Evolutionary conservation across 2,113 vertebrate genomes (phyloP).

Genomic region (Microcebus tavaratra): DNA sequence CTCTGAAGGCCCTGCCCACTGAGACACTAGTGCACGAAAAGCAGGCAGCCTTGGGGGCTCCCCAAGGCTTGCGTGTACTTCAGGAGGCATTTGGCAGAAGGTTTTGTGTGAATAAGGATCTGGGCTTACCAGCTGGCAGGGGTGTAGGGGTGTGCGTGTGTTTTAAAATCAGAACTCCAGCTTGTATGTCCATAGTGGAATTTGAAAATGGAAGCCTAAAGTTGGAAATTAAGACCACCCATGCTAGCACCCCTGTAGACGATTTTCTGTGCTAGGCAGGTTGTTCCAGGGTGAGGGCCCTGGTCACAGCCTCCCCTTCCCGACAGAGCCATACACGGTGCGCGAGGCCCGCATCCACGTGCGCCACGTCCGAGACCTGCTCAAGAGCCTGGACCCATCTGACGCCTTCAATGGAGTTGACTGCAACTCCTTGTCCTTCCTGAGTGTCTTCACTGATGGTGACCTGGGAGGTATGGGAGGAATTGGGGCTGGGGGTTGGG

Average conservation of each 20-base stretch:
- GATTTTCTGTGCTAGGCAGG: background rate
- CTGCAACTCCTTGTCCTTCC: conserved; percentile 97
- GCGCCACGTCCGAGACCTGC: conserved; percentile 97
- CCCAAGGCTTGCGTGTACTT: background rate
- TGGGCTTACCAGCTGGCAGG: background rate
- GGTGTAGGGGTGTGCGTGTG: too few relatives aligned
- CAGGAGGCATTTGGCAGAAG: background rate
- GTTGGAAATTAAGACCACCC: background rate
- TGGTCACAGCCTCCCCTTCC: background rate
- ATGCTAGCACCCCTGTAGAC: background rate
- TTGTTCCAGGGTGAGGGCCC: background rate
- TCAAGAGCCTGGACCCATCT: conserved; percentile 97
- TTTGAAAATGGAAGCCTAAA: background rate
- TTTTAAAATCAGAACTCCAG: background rate
- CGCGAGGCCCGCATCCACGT: conserved; percentile 98
- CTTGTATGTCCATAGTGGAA: background rate
- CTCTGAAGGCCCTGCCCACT: background rate
- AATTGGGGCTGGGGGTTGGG: background rate
- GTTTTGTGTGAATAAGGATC: background rate
- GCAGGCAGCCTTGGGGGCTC: too few relatives aligned
- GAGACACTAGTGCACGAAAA: background rate
- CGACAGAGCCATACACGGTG: conserved; percentile 95
- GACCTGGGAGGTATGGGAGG: conserved; percentile 93
- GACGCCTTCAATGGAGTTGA: conserved; percentile 98
- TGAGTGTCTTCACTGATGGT: conserved; percentile 97